These are phyloP conservation scores for Oligia latruncula DNA, from an alignment of 2,888 invertebrate species.

Conservation along the genomic window DNA sequence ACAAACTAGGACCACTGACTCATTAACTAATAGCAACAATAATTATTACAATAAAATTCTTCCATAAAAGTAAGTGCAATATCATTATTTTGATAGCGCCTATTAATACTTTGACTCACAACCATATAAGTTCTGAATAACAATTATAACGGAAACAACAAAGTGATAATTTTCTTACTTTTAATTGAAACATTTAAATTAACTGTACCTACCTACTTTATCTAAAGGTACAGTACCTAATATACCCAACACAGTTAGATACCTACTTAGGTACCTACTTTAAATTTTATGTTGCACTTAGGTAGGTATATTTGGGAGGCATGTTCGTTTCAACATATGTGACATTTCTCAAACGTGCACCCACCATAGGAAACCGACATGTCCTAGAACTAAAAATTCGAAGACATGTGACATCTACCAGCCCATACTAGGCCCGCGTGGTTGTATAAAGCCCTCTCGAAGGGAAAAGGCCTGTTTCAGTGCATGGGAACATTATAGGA, in stretches of 20 bases:
- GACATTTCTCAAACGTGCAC: neutral
- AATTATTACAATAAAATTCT: slow-evolving; percentile 2
- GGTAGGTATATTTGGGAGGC: neutral
- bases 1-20: slow-evolving; percentile 6
- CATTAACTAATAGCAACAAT: slow-evolving; percentile 21
- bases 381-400: neutral
- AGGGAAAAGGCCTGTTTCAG: neutral
- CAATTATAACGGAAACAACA: slow-evolving; percentile 52
- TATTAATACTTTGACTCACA: slow-evolving; percentile 23
- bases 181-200: slow-evolving; percentile 32
- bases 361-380: neutral
- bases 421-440: neutral
- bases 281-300: neutral
- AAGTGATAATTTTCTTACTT: slow-evolving; percentile 28
- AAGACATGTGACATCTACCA: neutral
- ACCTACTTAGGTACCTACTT: too few relatives aligned
- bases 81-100: slow-evolving; percentile 18
- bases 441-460: neutral
- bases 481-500: neutral
- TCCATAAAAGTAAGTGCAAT: slow-evolving; percentile 30
- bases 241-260: too few relatives aligned
- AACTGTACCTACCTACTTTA: neutral
- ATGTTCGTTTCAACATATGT: neutral
- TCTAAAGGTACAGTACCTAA: neutral
- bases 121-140: slow-evolving; percentile 1